Evolutionary conservation across 2,888 invertebrate species (phyloP).

Genomic region (Eupeodes luniger): DNA sequence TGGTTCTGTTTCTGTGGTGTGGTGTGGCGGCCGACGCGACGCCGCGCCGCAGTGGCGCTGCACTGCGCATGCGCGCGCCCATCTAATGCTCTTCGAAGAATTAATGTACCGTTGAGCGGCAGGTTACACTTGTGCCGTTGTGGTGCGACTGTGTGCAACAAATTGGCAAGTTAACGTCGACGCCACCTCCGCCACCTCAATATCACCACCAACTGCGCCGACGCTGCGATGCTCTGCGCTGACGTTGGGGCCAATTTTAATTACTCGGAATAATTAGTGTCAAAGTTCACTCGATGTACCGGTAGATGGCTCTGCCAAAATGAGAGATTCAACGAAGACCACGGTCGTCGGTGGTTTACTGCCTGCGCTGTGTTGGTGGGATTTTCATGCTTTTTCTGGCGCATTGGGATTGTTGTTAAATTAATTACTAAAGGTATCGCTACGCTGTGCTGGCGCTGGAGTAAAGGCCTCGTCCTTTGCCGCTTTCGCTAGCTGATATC

Average conservation of each 20-base stretch:
- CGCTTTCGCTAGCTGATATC: constrained; percentile 59
- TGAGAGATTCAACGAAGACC: constrained; percentile 38
- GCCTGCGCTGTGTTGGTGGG: constrained; percentile 16
- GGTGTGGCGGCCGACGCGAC: constrained; percentile 16
- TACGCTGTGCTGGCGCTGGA: not conserved
- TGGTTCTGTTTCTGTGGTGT: not conserved
- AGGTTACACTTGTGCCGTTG: constrained; percentile 3
- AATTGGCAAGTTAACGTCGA: constrained; percentile 65
- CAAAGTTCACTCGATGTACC: constrained; percentile 64
- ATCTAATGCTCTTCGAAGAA: constrained; percentile 14
- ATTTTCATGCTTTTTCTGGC: constrained; percentile 24
- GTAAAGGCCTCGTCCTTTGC: constrained; percentile 36
- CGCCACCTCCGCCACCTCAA: constrained; percentile 13
- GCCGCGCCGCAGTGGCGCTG: not conserved
- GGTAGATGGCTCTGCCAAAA: constrained; percentile 48
- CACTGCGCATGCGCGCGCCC: constrained; percentile 1
- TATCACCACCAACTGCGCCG: constrained; percentile 20
- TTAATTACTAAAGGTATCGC: constrained; percentile 59
- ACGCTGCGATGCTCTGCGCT: not conserved
- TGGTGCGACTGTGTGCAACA: constrained; percentile 39
- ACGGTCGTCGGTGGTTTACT: constrained; percentile 1
- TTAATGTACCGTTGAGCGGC: constrained; percentile 7
- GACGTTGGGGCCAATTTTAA: constrained; percentile 57
- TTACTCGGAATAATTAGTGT: constrained; percentile 74
- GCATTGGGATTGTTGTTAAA: constrained; percentile 49